Base-by-base conservation (phyloP, 1,140 invertebrate genomes). In the Leucophenga varia region DNA sequence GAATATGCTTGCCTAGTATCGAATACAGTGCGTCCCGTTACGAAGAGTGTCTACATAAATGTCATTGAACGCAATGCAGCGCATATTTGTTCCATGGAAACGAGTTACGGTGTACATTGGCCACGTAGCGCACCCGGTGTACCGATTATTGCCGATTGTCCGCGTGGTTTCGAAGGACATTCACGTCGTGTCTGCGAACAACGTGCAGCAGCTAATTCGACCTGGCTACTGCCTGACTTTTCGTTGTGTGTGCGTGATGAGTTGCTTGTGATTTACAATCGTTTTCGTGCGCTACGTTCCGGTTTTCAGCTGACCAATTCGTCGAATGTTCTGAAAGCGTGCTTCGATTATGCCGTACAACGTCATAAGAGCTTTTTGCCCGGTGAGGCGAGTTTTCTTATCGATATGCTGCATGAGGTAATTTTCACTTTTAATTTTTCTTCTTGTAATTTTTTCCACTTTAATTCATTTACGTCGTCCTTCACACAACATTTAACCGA, bases 211-310 rank as follows among this genome's bases (percentile, higher is more conserved):
- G 78, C 77, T 9, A 82, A 81, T 21, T 81, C 86, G 1, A 81
- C 82, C 47, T 91, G 89, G 88, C 79, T 82, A 34, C 72, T 80
- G 18, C 86, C 88, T 3, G 86, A 90, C 64, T 90, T 89, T 60
- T 87, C 86, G 2, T 76, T 77, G 9, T 91, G 88, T 55, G 76
- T 87, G 1, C 81, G 84, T 7, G 80, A 86, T 55, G 79, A 82
- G 2, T 69, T 90, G 9, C 69, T 80, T 20, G 73, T 79, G 43
- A 83, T 85, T 49, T 84, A 84, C 56, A 80, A 84, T 57, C 80
- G 84, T 78, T 87, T 87, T 57, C 79, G 72, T 7, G 79, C 79
- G 3, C 64, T 86, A 14, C 84, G 80, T 1, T 78, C 84, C 28
- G 86, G 86, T 0, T 88, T 84, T 49, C 84, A 85, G 46, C 84